Evolutionary conservation across 2,888 invertebrate genomes (phyloP).

Genomic region (Boloria selene): DNA sequence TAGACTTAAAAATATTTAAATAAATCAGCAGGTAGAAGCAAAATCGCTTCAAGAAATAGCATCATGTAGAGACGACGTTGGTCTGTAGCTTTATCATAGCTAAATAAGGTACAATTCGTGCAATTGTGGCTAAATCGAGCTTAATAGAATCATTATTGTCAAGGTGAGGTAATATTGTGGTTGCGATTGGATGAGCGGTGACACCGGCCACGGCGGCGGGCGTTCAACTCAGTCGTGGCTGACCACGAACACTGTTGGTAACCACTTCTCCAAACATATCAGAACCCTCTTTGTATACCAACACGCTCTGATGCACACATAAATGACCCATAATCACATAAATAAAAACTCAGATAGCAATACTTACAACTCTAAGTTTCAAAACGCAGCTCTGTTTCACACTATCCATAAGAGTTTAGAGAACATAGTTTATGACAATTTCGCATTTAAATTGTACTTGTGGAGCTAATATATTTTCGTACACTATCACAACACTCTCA

Average conservation of each 20-base stretch:
- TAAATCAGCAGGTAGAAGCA: constrained; percentile 50
- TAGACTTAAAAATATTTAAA: constrained; percentile 30
- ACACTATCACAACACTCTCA: constrained; percentile 73
- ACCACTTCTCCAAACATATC: constrained; percentile 39
- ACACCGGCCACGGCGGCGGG: constrained; percentile 61
- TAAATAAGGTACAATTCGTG: constrained; percentile 30
- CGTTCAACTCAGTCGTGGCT: constrained; percentile 73
- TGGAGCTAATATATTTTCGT: constrained; percentile 63
- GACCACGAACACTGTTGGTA: constrained; percentile 46
- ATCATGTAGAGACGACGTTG: constrained; percentile 24
- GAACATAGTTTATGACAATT: constrained; percentile 67
- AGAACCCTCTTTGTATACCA: constrained; percentile 36
- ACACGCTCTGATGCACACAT: constrained; percentile 47
- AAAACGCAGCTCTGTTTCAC: constrained; percentile 47
- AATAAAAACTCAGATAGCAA: constrained; percentile 30
- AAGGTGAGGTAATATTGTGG: constrained; percentile 66
- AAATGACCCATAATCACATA: constrained; percentile 38
- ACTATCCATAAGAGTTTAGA: constrained; percentile 58
- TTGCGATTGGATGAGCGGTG: constrained; percentile 63
- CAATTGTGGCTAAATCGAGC: constrained; percentile 53
- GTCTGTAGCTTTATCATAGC: constrained; percentile 13
- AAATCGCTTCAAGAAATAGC: constrained; percentile 39
- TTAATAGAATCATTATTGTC: constrained; percentile 57
- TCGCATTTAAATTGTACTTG: constrained; percentile 74
- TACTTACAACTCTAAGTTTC: constrained; percentile 40